phyloP scores from a whole-genome alignment of 2,113 vertebrate species.

The Puntigrus tetrazona region DNA sequence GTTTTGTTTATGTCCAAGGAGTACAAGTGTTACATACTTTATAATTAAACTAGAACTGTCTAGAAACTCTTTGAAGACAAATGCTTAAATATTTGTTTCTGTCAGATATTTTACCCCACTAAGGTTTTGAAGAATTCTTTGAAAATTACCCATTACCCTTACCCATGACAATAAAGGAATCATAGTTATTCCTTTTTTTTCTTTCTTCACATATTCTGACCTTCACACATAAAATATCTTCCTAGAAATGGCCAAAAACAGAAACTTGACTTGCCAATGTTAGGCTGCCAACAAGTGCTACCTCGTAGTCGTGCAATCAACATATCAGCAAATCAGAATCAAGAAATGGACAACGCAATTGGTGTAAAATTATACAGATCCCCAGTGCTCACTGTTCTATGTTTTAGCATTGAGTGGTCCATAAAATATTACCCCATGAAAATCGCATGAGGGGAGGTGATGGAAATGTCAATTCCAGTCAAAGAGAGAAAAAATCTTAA shows the following conservation, averaged over 20 bases:
- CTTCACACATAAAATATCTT: background rate
- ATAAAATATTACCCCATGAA: background rate
- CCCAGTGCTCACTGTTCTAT: background rate
- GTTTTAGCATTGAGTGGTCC: background rate
- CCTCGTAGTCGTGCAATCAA: background rate
- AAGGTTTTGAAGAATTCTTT: background rate
- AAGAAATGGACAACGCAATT: background rate
- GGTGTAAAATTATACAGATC: background rate
- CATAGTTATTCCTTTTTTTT: background rate
- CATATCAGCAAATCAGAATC: background rate
- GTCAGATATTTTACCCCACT: background rate
- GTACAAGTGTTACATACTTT: background rate
- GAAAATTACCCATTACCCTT: background rate
- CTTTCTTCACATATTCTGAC: background rate
- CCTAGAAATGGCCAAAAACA: background rate
- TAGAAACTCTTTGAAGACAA: background rate
- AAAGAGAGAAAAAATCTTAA: background rate
- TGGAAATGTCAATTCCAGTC: conserved; percentile 14
- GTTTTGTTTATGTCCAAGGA: background rate
- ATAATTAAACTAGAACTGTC: background rate
- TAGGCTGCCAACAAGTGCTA: background rate
- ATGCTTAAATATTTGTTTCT: background rate
- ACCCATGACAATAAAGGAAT: background rate
- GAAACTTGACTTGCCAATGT: background rate
- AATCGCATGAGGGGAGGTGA: background rate